Conservation (phyloP, 1,140 invertebrate species). For the Metopolophium dirhodum region DNA sequence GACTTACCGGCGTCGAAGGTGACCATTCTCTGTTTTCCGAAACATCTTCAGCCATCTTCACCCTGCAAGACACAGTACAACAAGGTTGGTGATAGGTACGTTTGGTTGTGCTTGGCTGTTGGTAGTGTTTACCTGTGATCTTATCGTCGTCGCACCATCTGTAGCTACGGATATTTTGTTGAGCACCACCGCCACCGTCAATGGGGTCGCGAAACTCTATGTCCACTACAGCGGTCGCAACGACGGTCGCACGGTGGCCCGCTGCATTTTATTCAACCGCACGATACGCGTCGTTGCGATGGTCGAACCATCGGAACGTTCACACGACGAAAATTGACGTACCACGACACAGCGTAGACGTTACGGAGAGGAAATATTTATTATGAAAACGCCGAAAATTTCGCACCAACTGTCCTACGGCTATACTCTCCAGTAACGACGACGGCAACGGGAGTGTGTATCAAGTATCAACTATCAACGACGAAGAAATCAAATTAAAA, state of each 20-base stretch:
- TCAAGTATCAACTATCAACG: neutral
- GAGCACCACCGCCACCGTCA: neutral
- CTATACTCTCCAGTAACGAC: neutral
- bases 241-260: neutral
- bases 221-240: neutral
- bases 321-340: neutral
- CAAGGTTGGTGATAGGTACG: neutral
- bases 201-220: neutral
- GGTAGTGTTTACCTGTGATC: neutral
- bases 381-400: neutral
- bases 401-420: neutral
- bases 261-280: neutral
- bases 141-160: neutral
- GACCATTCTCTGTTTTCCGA: slow-evolving; percentile 22
- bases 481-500: neutral
- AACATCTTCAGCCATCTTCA: slow-evolving; percentile 47
- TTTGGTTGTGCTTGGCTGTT: neutral
- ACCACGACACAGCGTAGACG: neutral
- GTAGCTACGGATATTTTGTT: neutral
- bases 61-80: neutral
- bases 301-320: neutral
- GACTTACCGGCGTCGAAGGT: slow-evolving; percentile 36
- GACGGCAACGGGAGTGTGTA: neutral
- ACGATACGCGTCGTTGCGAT: neutral
- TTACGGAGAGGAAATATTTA: neutral